Conservation (phyloP, 2,888 invertebrate genomes). For the Carpatolechia fugitivella region DNA sequence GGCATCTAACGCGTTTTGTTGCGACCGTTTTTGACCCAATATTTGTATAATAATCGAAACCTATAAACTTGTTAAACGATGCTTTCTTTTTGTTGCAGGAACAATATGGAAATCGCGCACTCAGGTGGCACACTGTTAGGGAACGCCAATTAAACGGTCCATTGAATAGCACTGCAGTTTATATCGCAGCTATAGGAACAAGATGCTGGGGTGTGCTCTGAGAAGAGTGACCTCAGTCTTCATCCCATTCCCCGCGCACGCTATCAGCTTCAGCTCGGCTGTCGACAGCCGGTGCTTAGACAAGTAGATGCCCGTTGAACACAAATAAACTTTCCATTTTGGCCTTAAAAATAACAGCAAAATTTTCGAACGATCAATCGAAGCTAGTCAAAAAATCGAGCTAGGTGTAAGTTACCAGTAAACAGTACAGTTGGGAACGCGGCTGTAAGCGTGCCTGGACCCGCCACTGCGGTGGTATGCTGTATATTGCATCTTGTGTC, state of each 20-base stretch:
- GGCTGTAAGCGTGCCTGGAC: conserved; percentile 44
- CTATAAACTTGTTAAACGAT: conserved; percentile 46
- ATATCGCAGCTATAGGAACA: conserved; percentile 52
- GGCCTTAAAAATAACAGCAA: conserved; percentile 33
- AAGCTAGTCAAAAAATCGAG: conserved; percentile 61
- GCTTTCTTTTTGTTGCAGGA: conserved; percentile 69
- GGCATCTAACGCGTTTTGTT: conserved; percentile 48
- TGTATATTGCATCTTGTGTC: conserved; percentile 77
- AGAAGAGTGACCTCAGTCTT: conserved; percentile 64
- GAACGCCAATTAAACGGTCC: conserved; percentile 39
- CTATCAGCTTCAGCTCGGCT: conserved; percentile 67
- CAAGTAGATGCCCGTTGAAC: conserved; percentile 57
- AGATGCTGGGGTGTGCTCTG: conserved; percentile 76
- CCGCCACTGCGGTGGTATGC: conserved; percentile 76
- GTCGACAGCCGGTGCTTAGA: conserved; percentile 75
- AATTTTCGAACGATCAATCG: conserved; percentile 26
- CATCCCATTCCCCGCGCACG: conserved; percentile 45
- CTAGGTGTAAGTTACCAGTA: conserved; percentile 63
- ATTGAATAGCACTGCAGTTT: conserved; percentile 44
- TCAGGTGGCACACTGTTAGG: conserved; percentile 39
- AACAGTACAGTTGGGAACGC: conserved; percentile 36
- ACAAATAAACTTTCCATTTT: conserved; percentile 39
- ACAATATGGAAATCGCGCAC: conserved; percentile 60
- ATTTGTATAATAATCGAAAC: conserved; percentile 39
- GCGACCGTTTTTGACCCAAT: conserved; percentile 32